A percentile compares a stretch with the other conserved stretches of the same genome.
Evolutionary conservation across 2,888 invertebrate species (phyloP).

Genomic region (Lasioglossum vierecki): DNA sequence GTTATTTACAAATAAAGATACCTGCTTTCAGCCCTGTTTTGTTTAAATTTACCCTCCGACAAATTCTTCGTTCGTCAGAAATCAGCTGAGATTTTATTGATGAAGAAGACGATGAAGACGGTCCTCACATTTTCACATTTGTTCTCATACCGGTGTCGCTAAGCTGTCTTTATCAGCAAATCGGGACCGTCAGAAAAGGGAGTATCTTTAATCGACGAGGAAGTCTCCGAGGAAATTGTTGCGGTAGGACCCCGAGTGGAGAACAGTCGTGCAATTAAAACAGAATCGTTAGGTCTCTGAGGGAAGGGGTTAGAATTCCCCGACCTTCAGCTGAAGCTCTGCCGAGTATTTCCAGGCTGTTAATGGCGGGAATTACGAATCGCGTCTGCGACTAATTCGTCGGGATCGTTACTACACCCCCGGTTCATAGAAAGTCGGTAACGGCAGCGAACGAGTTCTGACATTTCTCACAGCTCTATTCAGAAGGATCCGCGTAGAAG

Average conservation of each 20-base stretch:
- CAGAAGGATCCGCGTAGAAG: conserved; percentile 13
- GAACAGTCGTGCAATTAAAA: not conserved
- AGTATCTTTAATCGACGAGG: not conserved
- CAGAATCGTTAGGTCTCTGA: not conserved
- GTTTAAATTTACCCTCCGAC: too few relatives aligned
- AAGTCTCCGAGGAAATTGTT: not conserved
- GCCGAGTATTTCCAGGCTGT: not conserved
- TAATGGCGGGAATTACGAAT: conserved; percentile 23
- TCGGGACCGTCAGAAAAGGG: too few relatives aligned
- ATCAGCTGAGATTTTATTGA: too few relatives aligned
- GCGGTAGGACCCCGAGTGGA: too few relatives aligned
- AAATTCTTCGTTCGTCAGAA: too few relatives aligned
- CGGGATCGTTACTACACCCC: conserved; percentile 5
- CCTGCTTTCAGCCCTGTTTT: too few relatives aligned
- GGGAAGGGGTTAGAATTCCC: not conserved
- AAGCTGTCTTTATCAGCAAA: too few relatives aligned
- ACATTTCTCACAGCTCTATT: conserved; percentile 7
- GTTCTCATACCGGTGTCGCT: too few relatives aligned
- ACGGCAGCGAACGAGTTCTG: not conserved
- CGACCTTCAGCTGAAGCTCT: conserved; percentile 2
- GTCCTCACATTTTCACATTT: too few relatives aligned
- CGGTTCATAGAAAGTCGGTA: not conserved
- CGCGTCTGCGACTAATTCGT: conserved; percentile 21
- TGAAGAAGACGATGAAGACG: too few relatives aligned
- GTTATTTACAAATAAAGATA: too few relatives aligned